phyloP scores from a whole-genome alignment of 1,140 invertebrate genomes.

The Ceratosolen fusciceps region DNA sequence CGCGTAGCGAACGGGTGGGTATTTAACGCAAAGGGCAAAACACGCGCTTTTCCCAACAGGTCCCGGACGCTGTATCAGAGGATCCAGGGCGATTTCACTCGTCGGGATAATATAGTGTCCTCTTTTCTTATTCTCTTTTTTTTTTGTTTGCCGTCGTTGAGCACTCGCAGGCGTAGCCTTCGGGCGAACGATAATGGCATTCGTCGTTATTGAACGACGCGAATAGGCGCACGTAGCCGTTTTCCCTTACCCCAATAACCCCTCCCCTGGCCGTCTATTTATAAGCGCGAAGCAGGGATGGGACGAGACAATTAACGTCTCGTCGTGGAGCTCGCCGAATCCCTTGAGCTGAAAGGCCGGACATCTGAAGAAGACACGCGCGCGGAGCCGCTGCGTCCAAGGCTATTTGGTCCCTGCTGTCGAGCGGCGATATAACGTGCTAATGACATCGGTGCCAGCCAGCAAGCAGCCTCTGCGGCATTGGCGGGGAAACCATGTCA shows the following conservation, averaged over 20 bases:
- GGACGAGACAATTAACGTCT: background rate
- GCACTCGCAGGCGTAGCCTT: background rate
- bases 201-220: background rate
- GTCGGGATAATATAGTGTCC: background rate
- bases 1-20: background rate
- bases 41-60: background rate
- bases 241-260: background rate
- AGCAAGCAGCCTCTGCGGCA: background rate
- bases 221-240: background rate
- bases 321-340: background rate
- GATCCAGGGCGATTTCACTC: background rate
- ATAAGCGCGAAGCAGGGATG: background rate
- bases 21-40: background rate
- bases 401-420: slow-evolving; percentile 12
- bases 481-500: slow-evolving; percentile 25
- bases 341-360: background rate
- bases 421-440: slow-evolving; percentile 26
- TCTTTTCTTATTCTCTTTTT: background rate
- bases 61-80: background rate
- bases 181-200: background rate
- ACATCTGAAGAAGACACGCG: background rate
- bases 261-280: too few relatives aligned
- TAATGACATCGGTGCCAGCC: slow-evolving; percentile 28
- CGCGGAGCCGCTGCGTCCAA: background rate
- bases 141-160: too few relatives aligned